phyloP scores from a whole-genome alignment of 1,140 invertebrate species.

The Semibalanus balanoides region DNA sequence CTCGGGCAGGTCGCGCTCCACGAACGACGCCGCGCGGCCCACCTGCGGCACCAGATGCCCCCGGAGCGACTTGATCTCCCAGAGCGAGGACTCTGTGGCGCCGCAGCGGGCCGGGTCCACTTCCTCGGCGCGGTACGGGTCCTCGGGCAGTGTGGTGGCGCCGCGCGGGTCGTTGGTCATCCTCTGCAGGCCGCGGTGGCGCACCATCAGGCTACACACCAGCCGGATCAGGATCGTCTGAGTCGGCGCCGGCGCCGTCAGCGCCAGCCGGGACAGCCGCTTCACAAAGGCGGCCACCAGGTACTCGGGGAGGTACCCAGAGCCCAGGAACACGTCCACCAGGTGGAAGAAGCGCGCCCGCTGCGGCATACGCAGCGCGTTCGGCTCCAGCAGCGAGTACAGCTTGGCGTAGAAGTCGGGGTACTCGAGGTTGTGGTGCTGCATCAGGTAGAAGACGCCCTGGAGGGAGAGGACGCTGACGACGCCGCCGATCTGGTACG shows the following conservation, averaged over 20 bases:
- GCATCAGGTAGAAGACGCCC: conserved; percentile 78
- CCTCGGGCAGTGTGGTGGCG: conserved; percentile 36
- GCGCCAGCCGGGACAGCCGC: conserved; percentile 59
- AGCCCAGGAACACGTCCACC: conserved; percentile 63
- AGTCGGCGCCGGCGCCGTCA: conserved; percentile 65
- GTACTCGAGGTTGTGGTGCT: conserved; percentile 85
- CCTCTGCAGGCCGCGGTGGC: conserved; percentile 67
- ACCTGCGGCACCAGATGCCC: conserved; percentile 56
- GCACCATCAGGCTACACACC: conserved; percentile 67
- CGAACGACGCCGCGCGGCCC: conserved; percentile 49
- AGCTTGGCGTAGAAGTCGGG: conserved; percentile 88
- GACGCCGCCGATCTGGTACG: conserved; percentile 68
- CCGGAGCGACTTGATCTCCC: conserved; percentile 70
- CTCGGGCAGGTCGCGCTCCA: conserved; percentile 46
- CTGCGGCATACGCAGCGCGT: conserved; percentile 80
- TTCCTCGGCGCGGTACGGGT: conserved; percentile 72
- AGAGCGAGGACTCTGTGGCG: conserved; percentile 73
- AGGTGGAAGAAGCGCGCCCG: conserved; percentile 46
- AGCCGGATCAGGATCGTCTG: conserved; percentile 64
- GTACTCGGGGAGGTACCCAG: conserved; percentile 79
- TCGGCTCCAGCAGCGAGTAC: conserved; percentile 79
- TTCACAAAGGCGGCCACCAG: conserved; percentile 89
- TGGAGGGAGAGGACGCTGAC: conserved; percentile 80
- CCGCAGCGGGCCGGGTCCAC: conserved; percentile 55
- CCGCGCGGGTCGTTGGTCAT: conserved; percentile 43